Evolutionary conservation across 2,888 invertebrate genomes (phyloP), one percentile per base, ranked within the genome.

Genomic region (Dicranocentrus wangi): DNA sequence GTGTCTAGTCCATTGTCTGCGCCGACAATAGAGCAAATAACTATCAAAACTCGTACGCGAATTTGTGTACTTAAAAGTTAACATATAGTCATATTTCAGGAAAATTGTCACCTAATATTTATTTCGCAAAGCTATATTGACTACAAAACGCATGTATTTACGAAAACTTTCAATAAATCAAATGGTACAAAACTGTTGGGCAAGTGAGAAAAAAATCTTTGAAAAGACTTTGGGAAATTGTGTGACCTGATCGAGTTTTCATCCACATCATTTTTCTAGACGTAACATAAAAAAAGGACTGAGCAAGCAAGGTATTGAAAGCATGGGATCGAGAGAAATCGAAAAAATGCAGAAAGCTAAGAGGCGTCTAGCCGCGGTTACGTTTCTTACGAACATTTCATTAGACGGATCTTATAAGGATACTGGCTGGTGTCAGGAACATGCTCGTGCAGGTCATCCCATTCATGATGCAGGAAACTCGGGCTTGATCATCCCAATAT

Each of bases 311-410:
- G 15, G 43, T 10, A 17, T 27, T 58, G 21, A 7, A 58, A 19
- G 2, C 2, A 82, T 84, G 84, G 80, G 83, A 19, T 80, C 83
- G 25, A 13, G 83, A 76, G 85, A 85, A 17, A 65, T 76, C 53
- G 84, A 86, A 19, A 81, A 84, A 61, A 60, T 83, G 47, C 83
- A 85, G 32, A 82, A 93, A 90, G 94, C 94, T 88, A 92, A 95
- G 88, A 92, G 95, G 90, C 92, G 96, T 89, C 92, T 96, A 87
- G 96, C 97, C 88, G 98, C 98, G 87, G 92, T 97, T 88, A 94
- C 95, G 88, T 98, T 98, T 91, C 91, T 98, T 87, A 94, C 96
- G 72, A 98, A 97, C 90, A 98, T 98, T 88, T 96, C 97, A 84
- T 91, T 98, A 84, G 97, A 97, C 91, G 97, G 97, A 86, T 94